Percentiles rank a stretch among this genome's conserved stretches.
Evolutionary conservation across 1,140 invertebrate genomes (phyloP).

Genomic region (Aphelenchoides fujianensis): DNA sequence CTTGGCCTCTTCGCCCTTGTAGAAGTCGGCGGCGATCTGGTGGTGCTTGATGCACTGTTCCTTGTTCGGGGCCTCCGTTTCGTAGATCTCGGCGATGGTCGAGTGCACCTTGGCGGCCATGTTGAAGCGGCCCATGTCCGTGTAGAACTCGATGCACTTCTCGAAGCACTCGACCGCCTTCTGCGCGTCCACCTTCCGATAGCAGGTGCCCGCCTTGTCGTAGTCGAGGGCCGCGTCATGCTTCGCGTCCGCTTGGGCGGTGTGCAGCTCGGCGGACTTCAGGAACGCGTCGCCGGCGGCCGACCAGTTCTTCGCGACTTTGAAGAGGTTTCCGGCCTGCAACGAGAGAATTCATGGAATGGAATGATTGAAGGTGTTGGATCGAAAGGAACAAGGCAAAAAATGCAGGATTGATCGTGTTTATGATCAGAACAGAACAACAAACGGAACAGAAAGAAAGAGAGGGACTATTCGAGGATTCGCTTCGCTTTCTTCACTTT

Average conservation of each 20-base stretch:
- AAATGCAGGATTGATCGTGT: too few relatives aligned
- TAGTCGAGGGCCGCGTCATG: conserved; percentile 89
- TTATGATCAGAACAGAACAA: neutral
- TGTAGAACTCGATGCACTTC: conserved; percentile 96
- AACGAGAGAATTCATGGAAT: too few relatives aligned
- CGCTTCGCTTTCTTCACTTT: conserved; percentile 12
- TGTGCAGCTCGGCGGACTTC: conserved; percentile 75
- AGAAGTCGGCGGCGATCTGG: conserved; percentile 94
- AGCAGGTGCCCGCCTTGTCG: conserved; percentile 94
- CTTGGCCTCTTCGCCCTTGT: conserved; percentile 69
- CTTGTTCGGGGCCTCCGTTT: conserved; percentile 83
- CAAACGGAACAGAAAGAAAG: too few relatives aligned
- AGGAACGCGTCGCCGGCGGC: conserved; percentile 88
- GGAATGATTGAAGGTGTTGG: too few relatives aligned
- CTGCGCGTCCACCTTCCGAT: conserved; percentile 89
- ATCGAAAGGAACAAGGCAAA: conserved; percentile 5
- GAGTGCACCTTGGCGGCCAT: conserved; percentile 97
- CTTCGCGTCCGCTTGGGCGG: conserved; percentile 77
- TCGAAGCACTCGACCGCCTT: conserved; percentile 85
- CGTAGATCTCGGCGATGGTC: conserved; percentile 94
- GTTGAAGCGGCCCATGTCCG: conserved; percentile 95
- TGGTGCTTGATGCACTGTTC: conserved; percentile 87
- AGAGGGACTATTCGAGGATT: conserved; percentile 14
- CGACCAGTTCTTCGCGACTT: conserved; percentile 97
- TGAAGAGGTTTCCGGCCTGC: conserved; percentile 90